These are phyloP conservation scores for Hippopotamus amphibius DNA, from an alignment of 2,113 vertebrate species.

Conservation along the genomic window DNA sequence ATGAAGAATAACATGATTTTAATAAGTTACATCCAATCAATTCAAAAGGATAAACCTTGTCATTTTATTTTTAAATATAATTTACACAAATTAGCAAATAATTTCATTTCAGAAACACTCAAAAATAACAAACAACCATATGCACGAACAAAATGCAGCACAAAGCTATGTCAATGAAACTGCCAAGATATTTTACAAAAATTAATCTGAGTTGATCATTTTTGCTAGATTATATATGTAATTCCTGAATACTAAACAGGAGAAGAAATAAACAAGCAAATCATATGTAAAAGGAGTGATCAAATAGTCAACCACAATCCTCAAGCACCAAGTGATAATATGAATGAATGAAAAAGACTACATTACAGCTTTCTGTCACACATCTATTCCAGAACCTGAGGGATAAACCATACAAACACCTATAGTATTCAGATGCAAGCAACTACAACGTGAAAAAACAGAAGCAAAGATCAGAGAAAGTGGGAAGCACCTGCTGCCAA, in stretches of 20 bases:
- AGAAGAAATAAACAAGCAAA: conserved; percentile 54
- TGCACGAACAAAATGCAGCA: neutral
- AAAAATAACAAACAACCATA: conserved; percentile 33
- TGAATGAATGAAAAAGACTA: conserved; percentile 18
- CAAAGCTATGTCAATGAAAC: conserved; percentile 43
- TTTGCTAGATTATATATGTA: conserved; percentile 1
- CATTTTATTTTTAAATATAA: conserved; percentile 61
- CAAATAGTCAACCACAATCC: conserved; percentile 14
- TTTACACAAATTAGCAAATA: conserved; percentile 69
- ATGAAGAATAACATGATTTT: conserved; percentile 62
- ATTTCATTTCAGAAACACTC: conserved; percentile 38
- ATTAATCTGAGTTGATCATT: conserved; percentile 45
- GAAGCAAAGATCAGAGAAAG: conserved; percentile 6
- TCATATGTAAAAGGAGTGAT: conserved; percentile 30
- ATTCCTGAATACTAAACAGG: conserved; percentile 42
- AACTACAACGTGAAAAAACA: conserved; percentile 44
- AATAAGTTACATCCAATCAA: conserved; percentile 32
- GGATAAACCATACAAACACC: neutral
- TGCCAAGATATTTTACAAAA: conserved; percentile 15
- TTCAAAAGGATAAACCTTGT: conserved; percentile 66
- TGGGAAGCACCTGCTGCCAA: conserved; percentile 59
- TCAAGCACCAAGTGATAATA: conserved; percentile 47
- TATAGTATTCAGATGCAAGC: neutral
- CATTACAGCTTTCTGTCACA: conserved; percentile 17
- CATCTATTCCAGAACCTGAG: conserved; percentile 6